Evolutionary conservation across 2,797 vertebrate genomes (phyloP).

Genomic region (Hephaestus fuliginosus): DNA sequence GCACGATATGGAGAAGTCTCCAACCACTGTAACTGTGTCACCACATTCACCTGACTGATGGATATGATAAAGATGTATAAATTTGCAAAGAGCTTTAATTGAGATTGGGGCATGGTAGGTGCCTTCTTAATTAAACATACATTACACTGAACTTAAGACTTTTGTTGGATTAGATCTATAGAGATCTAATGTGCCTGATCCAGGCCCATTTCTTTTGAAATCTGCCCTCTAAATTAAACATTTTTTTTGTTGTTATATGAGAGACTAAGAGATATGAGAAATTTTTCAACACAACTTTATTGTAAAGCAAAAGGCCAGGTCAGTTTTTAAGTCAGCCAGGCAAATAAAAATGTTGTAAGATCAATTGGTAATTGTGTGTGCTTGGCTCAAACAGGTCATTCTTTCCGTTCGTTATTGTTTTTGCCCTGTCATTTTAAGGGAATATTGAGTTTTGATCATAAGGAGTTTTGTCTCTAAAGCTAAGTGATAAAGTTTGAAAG

Average conservation of each 20-base stretch:
- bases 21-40: background rate
- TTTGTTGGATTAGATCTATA: slow-evolving; percentile 21
- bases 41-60: background rate
- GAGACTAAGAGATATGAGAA: too few species aligned
- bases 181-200: slow-evolving; percentile 1
- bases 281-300: background rate
- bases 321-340: background rate
- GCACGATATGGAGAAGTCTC: background rate
- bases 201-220: slow-evolving; percentile 20
- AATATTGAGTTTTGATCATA: background rate
- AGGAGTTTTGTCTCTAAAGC: background rate
- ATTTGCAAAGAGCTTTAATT: background rate
- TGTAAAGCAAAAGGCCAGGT: background rate
- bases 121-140: background rate
- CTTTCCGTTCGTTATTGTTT: background rate
- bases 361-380: background rate
- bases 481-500: background rate
- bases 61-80: background rate
- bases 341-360: background rate
- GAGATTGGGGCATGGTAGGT: background rate
- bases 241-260: background rate
- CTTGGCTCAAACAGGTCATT: background rate
- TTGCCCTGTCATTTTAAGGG: background rate
- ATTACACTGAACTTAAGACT: background rate
- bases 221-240: background rate